Evolutionary conservation across 2,888 invertebrate species (phyloP).

Genomic region (Drosophila subsilvestris): DNA sequence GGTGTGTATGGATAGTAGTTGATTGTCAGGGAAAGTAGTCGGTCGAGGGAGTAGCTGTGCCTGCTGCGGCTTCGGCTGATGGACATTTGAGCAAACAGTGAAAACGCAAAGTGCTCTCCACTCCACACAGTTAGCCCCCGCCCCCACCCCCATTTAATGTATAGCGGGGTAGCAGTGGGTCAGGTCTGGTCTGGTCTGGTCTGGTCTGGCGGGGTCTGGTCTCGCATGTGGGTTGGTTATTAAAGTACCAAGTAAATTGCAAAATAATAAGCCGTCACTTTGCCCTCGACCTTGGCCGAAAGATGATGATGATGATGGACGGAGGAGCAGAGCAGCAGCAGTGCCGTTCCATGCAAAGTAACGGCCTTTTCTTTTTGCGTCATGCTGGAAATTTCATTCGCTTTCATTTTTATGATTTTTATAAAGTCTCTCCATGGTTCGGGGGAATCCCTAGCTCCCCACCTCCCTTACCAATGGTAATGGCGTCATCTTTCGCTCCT

Average conservation of each 20-base stretch:
- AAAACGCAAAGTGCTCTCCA: constrained; percentile 7
- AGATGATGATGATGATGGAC: constrained; percentile 29
- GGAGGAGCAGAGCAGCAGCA: not conserved
- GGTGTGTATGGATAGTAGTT: no score
- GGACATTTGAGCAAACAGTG: not conserved
- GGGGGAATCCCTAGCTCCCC: not conserved
- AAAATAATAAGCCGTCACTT: constrained; percentile 42
- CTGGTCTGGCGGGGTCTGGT: constrained; percentile 13
- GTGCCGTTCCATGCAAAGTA: no score
- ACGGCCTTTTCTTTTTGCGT: constrained; percentile 19
- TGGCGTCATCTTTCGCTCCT: constrained; percentile 54
- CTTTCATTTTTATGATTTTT: constrained; percentile 19
- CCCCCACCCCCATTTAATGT: constrained; percentile 5
- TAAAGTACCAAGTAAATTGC: constrained; percentile 64
- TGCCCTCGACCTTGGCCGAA: constrained; percentile 48
- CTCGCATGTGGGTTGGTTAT: constrained; percentile 41
- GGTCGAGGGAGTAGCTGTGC: not conserved
- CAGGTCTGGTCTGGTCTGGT: constrained; percentile 18
- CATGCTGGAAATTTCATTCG: constrained; percentile 26
- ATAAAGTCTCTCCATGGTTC: constrained; percentile 6
- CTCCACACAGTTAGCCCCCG: not conserved
- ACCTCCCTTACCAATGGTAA: constrained; percentile 1
- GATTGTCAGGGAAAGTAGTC: constrained; percentile 6
- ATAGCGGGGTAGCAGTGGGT: constrained; percentile 7
- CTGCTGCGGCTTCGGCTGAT: not conserved